Evolutionary conservation across 2,797 vertebrate genomes (phyloP).

Genomic region (Semotilus atromaculatus): DNA sequence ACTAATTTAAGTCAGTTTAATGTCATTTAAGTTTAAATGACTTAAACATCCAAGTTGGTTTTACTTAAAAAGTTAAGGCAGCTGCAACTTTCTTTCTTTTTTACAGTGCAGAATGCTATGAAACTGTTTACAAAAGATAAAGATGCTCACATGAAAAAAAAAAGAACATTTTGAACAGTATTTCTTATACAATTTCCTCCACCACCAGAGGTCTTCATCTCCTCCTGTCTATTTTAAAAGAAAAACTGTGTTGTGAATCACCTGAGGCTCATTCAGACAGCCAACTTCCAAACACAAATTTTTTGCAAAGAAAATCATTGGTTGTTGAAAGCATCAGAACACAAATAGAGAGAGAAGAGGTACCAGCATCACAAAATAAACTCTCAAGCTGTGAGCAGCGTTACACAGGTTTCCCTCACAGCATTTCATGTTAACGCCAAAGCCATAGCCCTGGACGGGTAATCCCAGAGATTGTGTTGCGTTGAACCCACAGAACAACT

Average conservation of each 20-base stretch:
- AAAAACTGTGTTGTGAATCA: not conserved
- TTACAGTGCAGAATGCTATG: too few relatives aligned
- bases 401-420: constrained; percentile 48
- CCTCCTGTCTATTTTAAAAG: not conserved
- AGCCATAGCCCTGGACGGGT: not conserved
- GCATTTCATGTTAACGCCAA: not conserved
- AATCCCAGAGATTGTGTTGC: not conserved
- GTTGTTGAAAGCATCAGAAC: not conserved
- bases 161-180: not conserved
- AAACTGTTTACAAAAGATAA: not conserved
- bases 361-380: not conserved
- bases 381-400: not conserved
- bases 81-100: too few relatives aligned
- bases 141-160: not conserved
- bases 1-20: too few relatives aligned
- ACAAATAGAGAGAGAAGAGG: not conserved
- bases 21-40: too few relatives aligned
- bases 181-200: not conserved
- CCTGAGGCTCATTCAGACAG: not conserved
- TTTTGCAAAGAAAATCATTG: not conserved
- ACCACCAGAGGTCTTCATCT: not conserved
- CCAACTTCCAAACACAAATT: not conserved
- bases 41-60: too few relatives aligned
- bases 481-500: not conserved
- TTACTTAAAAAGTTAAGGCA: too few relatives aligned